Evolutionary conservation across 2,113 vertebrate genomes (phyloP), one percentile per base, ranked within the genome.

Genomic region (Lathamus discolor): DNA sequence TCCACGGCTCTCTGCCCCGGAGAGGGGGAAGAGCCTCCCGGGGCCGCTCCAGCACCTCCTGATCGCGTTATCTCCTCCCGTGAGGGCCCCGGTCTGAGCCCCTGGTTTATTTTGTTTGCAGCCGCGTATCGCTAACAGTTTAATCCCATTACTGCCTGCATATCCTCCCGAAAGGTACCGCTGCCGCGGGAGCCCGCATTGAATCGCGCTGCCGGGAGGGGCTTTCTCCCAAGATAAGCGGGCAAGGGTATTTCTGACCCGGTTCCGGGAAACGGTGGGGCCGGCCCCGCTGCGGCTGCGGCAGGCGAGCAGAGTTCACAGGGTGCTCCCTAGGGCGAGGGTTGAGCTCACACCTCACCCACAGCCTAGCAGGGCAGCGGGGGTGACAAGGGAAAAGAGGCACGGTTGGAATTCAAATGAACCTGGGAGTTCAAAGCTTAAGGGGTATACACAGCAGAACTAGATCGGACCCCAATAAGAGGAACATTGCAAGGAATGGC

Each of bases 131-230:
- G 63, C 90, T 88, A 86, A 67, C 94, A 66, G 86, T 35, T 94
- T 97, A 96, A 97, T 97, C 95, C 86, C 90, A 92, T 97, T 95
- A 97, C 22, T 27, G 70, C 69, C 78, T 94, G 93, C 95, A 96
- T 97, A 97, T 97, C 95, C 95, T 94, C 59, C 54, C 85, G 59
- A 95, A 90, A 77, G 41, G 59, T 82, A 54, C 76, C 9, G 57
- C 66, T 57, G 91, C 78, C 7, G 31, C 39, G 0, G 61, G 33
- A 86, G 64, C 23, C 7, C 14, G 48, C 28, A 37, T 35, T 37
- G 44, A 44, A 62, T 88, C 2, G 72, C 67, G 11, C 31, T 37
- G 46, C 20, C 44, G 48, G 63, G 22, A 84, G 80, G 41, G 27
- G 77, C 63, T 66, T 85, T 49, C 15, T 15, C 35, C 33, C 19